Evolutionary conservation across 2,113 vertebrate genomes (phyloP), one percentile per base, ranked within the genome.

Genomic region (Vidua chalybeata): DNA sequence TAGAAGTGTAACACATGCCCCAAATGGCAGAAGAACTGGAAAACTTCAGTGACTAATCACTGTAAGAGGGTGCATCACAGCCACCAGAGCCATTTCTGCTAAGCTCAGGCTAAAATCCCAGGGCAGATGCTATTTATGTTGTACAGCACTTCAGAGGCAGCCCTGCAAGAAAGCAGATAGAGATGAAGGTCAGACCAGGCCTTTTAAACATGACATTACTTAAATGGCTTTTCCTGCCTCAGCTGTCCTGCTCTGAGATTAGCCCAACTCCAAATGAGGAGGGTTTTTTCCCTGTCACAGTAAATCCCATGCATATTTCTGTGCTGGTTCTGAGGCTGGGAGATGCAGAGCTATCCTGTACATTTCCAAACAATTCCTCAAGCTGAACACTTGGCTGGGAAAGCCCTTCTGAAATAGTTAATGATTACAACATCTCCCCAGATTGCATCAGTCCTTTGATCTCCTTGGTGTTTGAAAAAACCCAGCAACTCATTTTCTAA

Each of bases 201-300:
- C 88, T 95, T 96, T 96, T 87, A 95, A 96, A 92, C 86, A 62
- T 86, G 58, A 56, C 88, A 78, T 96, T 94, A 90, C 93, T 96
- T 95, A 93, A 96, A 96, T 94, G 96, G 94, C 92, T 97, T 94
- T 94, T 97, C 77, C 96, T 96, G 90, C 90, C 92, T 92, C 93
- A 96, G 96, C 94, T 97, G 96, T 94, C 96, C 78, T 81, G 83
- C 83, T 94, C 83, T 92, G 89, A 97, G 95, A 96, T 96, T 96
- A 96, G 90, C 83, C n/a, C 86, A 75, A 1, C 56, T 95, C 90
- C 69, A 84, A 68, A 94, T 13, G 80, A 87, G 93, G 48, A 90
- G 62, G n/a, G 7, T 3, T 58, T 82, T 74, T 78, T 73, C 80
- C 49, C 45, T 62, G 56, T 75, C 1, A 1, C 88, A 75, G 83